Base-by-base conservation (phyloP, 2,797 vertebrate genomes). In the Sebastes itinus region DNA sequence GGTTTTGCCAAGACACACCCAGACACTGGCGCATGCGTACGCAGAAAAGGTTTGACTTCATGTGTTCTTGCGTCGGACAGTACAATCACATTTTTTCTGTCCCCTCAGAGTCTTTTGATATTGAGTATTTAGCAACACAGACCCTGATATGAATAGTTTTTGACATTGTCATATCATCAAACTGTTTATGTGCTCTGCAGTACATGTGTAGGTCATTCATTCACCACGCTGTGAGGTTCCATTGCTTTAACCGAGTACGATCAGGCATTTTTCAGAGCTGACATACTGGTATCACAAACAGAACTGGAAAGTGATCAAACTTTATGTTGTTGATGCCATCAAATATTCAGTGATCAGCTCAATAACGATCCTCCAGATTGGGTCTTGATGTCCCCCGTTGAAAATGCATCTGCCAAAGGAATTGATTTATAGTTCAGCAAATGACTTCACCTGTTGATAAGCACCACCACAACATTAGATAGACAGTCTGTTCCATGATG, bases 1-100 rank as follows among this genome's bases (percentile, higher is more conserved):
- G 64, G 35, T 58, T 87, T 77, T 86, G 83, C 64, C 75, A 85
- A 82, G 62, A 81, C 73, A 56, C 84, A 71, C 55, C 64, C 72
- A 72, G 33, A 59, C 33, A 78, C 33, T 13, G 20, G 27, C 8
- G 2, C 35, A 33, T 3, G 33, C 46, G 56, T 35, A n/a, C 58
- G 61, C 3, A 59, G 12, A 18, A 52, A 14, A 64, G 54, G 30
- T 75, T 68, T 72, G 25, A 18, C 58, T 46, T 16, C 22, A 64
- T 23, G 27, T 25, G 6, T 4, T 62, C 10, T 61, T n/a, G 35
- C 14, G 9, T 27, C 1, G 3, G 65, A 54, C 60, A n/a, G 23
- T 4, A 59, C 23, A 18, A 18, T 46, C 42, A 46, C 1, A 42
- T 42, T 42, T 46, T 46, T 46, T 20, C 16, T 46, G 6, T 18